Evolutionary conservation across 2,888 invertebrate genomes (phyloP), one percentile per base, ranked within the genome.

Genomic region (Choreutis nemorana): DNA sequence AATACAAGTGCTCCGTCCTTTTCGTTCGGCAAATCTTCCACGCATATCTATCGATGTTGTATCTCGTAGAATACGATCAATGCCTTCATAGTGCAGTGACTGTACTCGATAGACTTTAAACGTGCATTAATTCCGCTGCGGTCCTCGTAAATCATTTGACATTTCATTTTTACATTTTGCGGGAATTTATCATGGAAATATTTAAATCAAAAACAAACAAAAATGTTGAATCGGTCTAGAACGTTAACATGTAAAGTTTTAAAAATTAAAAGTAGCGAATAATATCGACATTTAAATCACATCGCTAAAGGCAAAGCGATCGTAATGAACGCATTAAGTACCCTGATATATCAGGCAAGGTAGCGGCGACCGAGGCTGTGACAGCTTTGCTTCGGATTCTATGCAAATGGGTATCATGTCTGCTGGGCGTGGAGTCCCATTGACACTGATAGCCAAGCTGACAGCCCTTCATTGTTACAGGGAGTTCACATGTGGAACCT

Each of bases 391-490:
- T 50, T 49, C 55, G 50, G 65, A 68, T 68, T 65, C 62, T 68
- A 75, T 75, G 77, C 77, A 77, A 77, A 77, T 72, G 65, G 56
- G 63, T 58, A 58, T 59, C 72, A 73, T 72, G 68, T 71, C 66
- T 61, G 53, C 55, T 55, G 72, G 73, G 75, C 73, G 75, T 72
- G 70, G 63, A 77, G 66, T 68, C 73, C 71, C 72, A 57, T 48
- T 67, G 75, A 75, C 64, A 63, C 54, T 54, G 54, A n/a, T n/a
- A n/a, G n/a, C n/a, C n/a, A n/a, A n/a, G 50, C n/a, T n/a, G n/a
- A n/a, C n/a, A n/a, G n/a, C n/a, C n/a, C n/a, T 23, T n/a, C 23
- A 23, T 5, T 10, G n/a, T 4, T 23, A 8, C 4, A 6, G 23
- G 9, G n/a, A n/a, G n/a, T n/a, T n/a, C n/a, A n/a, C n/a, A n/a